phyloP scores from a whole-genome alignment of 2,797 vertebrate species.

The Pangasius krempfi region DNA sequence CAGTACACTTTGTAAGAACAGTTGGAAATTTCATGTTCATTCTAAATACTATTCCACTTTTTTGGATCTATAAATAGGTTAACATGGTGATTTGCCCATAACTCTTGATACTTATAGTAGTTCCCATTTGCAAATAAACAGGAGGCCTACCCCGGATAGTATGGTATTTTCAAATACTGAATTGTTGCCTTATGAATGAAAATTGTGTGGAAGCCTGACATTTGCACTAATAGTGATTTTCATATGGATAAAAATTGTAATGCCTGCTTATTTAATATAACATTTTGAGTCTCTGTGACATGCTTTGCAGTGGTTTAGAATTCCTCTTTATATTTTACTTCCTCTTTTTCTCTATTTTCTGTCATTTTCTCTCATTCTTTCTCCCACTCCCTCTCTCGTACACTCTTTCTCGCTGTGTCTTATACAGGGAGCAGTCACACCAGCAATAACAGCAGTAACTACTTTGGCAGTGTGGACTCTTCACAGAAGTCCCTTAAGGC shows the following conservation, averaged over 20 bases:
- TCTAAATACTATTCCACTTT: background rate
- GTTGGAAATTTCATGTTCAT: no score
- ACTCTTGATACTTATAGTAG: background rate
- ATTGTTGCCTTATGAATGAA: background rate
- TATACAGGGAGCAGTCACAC: constrained; percentile 78
- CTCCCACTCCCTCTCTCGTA: background rate
- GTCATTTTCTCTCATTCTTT: background rate
- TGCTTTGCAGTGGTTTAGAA: background rate
- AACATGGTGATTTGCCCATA: background rate
- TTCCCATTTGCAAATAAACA: background rate
- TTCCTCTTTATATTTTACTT: background rate
- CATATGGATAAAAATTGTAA: background rate
- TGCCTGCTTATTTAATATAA: background rate
- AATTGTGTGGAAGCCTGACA: background rate
- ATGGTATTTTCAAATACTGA: background rate
- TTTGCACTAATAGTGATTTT: background rate
- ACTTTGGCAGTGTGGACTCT: constrained; percentile 88
- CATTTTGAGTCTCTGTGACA: background rate
- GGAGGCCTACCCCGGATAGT: background rate
- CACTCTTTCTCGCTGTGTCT: background rate
- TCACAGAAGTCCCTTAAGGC: constrained; percentile 79
- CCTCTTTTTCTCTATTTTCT: background rate
- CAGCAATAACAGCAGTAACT: constrained; percentile 82
- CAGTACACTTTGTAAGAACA: background rate
- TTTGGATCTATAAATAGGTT: background rate